Base-by-base conservation (phyloP, 1,140 invertebrate genomes). In the Uloborus diversus region DNA sequence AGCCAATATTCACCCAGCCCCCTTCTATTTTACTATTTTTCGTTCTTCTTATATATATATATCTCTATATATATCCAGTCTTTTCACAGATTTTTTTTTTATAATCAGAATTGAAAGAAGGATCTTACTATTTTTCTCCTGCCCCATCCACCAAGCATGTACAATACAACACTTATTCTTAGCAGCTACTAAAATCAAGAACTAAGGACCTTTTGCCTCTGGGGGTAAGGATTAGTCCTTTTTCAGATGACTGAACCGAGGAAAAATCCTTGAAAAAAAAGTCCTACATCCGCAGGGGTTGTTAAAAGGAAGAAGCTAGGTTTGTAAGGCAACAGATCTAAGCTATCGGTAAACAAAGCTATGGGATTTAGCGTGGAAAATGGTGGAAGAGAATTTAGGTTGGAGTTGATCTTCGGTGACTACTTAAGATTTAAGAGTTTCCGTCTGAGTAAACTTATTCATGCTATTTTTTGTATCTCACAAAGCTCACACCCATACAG, bases 91-190 rank as follows among this genome's bases (percentile, higher is more conserved):
- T n/a, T n/a, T 20, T 68, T 32, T 30, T 32, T 61, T 61, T 68
- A 42, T 42, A n/a, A n/a, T n/a, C n/a, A n/a, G n/a, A n/a, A n/a
- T n/a, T n/a, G n/a, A n/a, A n/a, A 42, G 37, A 17, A n/a, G 37
- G 37, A 13, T 17, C 37, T 42, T 42, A 9, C 37, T 42, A 42
- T 42, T 42, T 42, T 42, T 17, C 17, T 9, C 17, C 9, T 42
- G 37, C 17, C 37, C 37, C n/a, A n/a, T 42, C 17, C 37, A 42
- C 37, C 17, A 42, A 42, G 17, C 37, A 42, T 27, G 47, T 27
- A 68, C 65, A 68, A 68, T 32, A 37, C 65, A 20, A 68, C 65
- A 68, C 65, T 68, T 68, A 68, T 68, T 37, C 65, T 27, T 17
- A 68, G 65, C 47, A 28, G 65, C 65, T 27, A 32, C 65, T 68